Base-by-base conservation (phyloP, 2,113 vertebrate species). In the Mesocricetus auratus region DNA sequence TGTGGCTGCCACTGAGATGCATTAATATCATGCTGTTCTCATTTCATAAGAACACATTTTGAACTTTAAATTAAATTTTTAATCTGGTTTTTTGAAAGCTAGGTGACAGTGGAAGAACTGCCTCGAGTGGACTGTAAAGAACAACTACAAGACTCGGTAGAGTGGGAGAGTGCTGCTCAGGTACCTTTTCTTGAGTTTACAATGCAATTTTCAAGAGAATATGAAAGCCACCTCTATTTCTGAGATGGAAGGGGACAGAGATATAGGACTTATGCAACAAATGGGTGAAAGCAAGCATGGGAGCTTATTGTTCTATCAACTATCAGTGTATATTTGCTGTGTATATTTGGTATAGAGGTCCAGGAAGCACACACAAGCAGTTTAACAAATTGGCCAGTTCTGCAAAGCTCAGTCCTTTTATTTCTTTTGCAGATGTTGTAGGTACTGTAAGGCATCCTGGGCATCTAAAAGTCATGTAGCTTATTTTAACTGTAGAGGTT, bases 121-220 rank as follows among this genome's bases (percentile, higher is more conserved):
- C 69, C 42, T 74, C 21, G 2, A 78, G 31, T 69, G 62, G 71
- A 86, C 19, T 66, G 85, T 75, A 73, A 29, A 33, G 58, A 64
- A 24, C 11, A 78, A 90, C 47, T 92, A 66, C 12, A 33, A 16
- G 64, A 92, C 33, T 73, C 1, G n/a, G n/a, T n/a, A 29, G 78
- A 73, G 39, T 62, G 58, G 0, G 12, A 5, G 15, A 47, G 69
- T 47, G 33, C 50, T 81, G 29, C n/a, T 89, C 36, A 45, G 47
- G 36, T 92, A 58, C 9, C n/a, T 94, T n/a, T 86, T 93, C 81
- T 89, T 56, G 90, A 86, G 60, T 92, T 78, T 31, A 96, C 58
- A 90, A 31, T 3, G 16, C 85, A 74, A 64, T 83, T 74, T 33
- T 92, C 71, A 94, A 94, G 91, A 31, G 60, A 83, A 85, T 69